A percentile compares a stretch with the other conserved stretches of the same genome.
These are phyloP conservation scores for Drosophila borborema DNA, from an alignment of 2,888 invertebrate genomes.

Conservation along the genomic window DNA sequence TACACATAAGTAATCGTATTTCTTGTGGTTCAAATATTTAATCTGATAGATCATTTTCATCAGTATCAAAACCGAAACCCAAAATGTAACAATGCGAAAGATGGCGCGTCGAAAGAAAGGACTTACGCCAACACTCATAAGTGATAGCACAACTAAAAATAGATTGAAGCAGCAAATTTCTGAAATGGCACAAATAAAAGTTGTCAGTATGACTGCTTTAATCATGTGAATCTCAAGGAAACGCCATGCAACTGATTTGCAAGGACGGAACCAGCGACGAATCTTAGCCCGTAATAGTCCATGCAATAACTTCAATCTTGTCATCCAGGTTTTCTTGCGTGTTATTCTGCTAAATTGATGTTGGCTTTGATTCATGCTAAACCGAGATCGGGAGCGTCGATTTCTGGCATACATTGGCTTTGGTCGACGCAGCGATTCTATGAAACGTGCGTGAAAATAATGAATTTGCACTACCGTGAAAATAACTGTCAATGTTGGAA, in stretches of 20 bases:
- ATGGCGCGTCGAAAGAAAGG: constrained; percentile 90
- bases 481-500: constrained; percentile 97
- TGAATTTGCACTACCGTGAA: constrained; percentile 98
- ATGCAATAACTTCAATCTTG: constrained; percentile 22
- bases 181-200: constrained; percentile 90
- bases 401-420: constrained; percentile 13
- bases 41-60: constrained; percentile 98
- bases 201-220: constrained; percentile 93
- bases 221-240: constrained; percentile 96
- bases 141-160: constrained; percentile 90
- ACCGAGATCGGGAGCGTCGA: background rate
- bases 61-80: constrained; percentile 92
- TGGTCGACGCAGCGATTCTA: constrained; percentile 86
- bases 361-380: background rate
- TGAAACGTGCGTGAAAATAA: constrained; percentile 98
- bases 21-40: constrained; percentile 91
- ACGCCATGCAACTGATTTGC: constrained; percentile 88
- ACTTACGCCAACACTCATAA: constrained; percentile 90
- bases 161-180: constrained; percentile 95
- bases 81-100: constrained; percentile 90
- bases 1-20: constrained; percentile 92
- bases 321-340: constrained; percentile 21
- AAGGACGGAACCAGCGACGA: constrained; percentile 59
- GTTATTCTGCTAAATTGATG: background rate
- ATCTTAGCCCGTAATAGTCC: constrained; percentile 49